These are phyloP conservation scores for Phaedon cochleariae DNA, from an alignment of 2,888 invertebrate species.

Conservation along the genomic window DNA sequence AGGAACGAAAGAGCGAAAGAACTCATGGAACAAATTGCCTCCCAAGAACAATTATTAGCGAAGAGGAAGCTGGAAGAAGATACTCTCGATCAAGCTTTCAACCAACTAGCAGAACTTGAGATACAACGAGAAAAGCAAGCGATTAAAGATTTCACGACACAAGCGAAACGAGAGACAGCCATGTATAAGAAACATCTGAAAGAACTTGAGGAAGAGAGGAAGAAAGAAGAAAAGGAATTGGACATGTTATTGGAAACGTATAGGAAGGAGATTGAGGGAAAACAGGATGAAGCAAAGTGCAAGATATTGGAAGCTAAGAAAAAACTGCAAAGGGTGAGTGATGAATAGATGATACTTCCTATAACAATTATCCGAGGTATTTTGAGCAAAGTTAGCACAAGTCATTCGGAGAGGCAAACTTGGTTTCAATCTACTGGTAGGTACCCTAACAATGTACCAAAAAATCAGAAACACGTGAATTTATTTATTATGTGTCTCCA, in stretches of 20 bases:
- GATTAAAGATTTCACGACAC: conserved; percentile 41
- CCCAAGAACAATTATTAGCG: conserved; percentile 49
- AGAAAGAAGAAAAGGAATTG: conserved; percentile 54
- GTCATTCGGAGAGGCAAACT: too few relatives aligned
- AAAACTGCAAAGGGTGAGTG: conserved; percentile 51
- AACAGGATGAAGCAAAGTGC: conserved; percentile 55
- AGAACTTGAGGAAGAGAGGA: conserved; percentile 52
- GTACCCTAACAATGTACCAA: too few relatives aligned
- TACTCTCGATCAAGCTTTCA: conserved; percentile 53
- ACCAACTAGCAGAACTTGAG: conserved; percentile 51
- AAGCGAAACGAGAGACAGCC: conserved; percentile 51
- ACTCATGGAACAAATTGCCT: conserved; percentile 54
- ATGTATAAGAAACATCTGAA: conserved; percentile 54
- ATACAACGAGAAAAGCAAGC: conserved; percentile 51
- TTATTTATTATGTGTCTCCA: too few relatives aligned
- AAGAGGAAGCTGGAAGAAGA: conserved; percentile 55
- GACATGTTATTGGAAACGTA: conserved; percentile 50
- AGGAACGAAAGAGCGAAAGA: conserved; percentile 50
- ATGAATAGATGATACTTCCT: too few relatives aligned
- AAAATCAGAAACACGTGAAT: too few relatives aligned
- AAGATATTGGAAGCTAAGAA: conserved; percentile 53
- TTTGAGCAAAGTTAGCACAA: too few relatives aligned
- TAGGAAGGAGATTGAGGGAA: conserved; percentile 49
- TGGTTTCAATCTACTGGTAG: too few relatives aligned
- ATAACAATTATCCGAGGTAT: too few relatives aligned